phyloP scores from a whole-genome alignment of 2,113 vertebrate genomes.

The Megaceryle torquata region DNA sequence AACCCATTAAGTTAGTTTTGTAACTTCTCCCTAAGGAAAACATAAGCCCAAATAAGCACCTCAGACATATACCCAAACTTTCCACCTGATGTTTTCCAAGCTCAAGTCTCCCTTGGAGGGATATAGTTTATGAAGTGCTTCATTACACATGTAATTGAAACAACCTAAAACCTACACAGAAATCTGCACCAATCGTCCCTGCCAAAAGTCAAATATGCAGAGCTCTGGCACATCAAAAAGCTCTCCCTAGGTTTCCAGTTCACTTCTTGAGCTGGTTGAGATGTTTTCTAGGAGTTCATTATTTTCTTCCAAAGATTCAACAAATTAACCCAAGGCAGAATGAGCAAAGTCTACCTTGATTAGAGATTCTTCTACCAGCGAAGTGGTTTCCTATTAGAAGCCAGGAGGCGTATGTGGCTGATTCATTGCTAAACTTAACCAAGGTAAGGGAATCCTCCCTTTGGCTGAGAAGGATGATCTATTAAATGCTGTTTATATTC shows the following conservation, averaged over 20 bases:
- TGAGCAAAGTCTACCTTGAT: not conserved
- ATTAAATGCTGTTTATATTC: not conserved
- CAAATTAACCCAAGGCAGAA: constrained; percentile 28
- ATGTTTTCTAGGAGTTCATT: not conserved
- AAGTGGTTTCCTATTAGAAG: not conserved
- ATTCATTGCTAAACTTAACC: not conserved
- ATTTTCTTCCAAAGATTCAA: not conserved
- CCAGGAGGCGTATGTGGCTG: not conserved
- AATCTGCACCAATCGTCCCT: not conserved
- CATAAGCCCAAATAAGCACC: not conserved
- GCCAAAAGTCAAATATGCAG: not conserved
- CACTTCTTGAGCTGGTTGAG: not conserved
- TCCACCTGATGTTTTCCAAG: not conserved
- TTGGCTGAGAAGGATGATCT: not conserved
- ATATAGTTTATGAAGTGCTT: not conserved
- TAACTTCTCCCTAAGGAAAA: constrained; percentile 14
- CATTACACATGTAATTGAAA: not conserved
- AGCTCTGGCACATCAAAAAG: not conserved
- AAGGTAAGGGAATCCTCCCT: not conserved
- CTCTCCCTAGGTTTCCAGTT: not conserved
- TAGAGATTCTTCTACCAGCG: not conserved
- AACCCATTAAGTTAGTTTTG: not conserved
- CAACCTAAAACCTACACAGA: not conserved
- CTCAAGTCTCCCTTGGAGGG: not conserved
- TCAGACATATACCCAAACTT: not conserved